Percentiles rank a stretch among this genome's conserved stretches.
Evolutionary conservation across 92 coral and sea anemone species (phyloP).

Genomic region (Pocillopora meandrina): DNA sequence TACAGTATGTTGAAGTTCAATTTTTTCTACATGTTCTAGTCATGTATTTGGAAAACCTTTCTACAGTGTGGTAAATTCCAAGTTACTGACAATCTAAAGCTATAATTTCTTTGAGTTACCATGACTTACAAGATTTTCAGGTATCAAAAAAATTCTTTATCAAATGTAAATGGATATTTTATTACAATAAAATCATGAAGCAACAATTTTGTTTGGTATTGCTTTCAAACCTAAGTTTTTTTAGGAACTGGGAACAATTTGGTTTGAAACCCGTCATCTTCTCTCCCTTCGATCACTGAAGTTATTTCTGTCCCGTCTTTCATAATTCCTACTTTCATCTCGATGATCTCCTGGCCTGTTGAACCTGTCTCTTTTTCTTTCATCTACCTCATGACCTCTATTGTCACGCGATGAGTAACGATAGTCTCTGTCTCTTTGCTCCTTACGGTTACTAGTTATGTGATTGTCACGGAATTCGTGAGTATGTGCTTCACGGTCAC

Average conservation of each 20-base stretch:
- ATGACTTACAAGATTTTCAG: background rate
- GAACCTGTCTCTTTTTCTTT: slow-evolving; percentile 16
- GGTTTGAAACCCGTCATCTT: background rate
- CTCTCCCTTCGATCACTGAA: slow-evolving; percentile 7
- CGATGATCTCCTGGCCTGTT: slow-evolving; percentile 23
- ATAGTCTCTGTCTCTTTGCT: background rate
- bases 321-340: background rate
- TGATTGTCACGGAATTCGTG: background rate
- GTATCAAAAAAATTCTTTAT: background rate
- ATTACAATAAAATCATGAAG: background rate
- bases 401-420: slow-evolving; percentile 5
- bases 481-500: background rate
- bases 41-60: too few relatives aligned
- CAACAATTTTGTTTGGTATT: background rate
- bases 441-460: background rate
- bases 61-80: too few relatives aligned
- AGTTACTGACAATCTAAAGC: too few relatives aligned
- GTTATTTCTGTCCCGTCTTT: slow-evolving; percentile 6
- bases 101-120: too few relatives aligned
- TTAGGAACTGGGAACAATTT: background rate
- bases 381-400: background rate
- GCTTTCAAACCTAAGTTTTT: background rate
- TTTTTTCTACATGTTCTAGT: too few relatives aligned
- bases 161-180: background rate
- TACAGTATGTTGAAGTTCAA: too few relatives aligned